A percentile compares a stretch with the other conserved stretches of the same genome.
Evolutionary conservation across 1,140 invertebrate species (phyloP).

Genomic region (Caenorhabditis inopinata): DNA sequence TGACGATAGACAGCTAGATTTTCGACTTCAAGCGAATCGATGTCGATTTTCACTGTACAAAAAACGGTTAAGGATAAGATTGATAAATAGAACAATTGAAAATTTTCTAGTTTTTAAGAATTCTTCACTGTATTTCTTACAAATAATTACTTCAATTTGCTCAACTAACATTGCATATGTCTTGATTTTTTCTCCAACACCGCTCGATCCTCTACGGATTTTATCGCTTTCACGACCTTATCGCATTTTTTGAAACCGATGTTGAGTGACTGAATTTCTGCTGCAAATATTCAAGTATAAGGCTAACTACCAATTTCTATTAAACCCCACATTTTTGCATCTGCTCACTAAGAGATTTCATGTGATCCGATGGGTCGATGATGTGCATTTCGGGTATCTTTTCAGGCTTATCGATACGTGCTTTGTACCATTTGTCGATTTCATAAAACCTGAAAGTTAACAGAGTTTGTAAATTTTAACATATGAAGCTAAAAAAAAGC

Average conservation of each 20-base stretch:
- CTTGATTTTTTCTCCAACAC: slow-evolving; percentile 51
- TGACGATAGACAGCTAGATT: slow-evolving; percentile 75
- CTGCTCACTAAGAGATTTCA: slow-evolving; percentile 40
- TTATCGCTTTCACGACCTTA: background rate
- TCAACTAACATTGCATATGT: slow-evolving; percentile 53
- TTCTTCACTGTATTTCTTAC: background rate
- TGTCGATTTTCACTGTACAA: slow-evolving; percentile 56
- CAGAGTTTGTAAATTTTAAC: background rate
- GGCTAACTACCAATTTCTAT: too few species aligned
- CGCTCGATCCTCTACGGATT: background rate
- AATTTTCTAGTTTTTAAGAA: too few species aligned
- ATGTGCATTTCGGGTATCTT: slow-evolving; percentile 61
- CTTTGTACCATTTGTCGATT: slow-evolving; percentile 63
- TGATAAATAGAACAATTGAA: too few species aligned
- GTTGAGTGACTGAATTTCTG: slow-evolving; percentile 25
- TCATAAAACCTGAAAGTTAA: slow-evolving; percentile 60
- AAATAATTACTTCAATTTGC: background rate
- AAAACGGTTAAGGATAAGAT: background rate
- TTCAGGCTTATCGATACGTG: slow-evolving; percentile 63
- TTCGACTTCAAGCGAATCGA: slow-evolving; percentile 39
- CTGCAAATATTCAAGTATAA: slow-evolving; percentile 29
- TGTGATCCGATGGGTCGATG: slow-evolving; percentile 59
- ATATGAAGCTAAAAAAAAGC: background rate
- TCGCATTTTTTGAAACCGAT: slow-evolving; percentile 39
- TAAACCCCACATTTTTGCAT: slow-evolving; percentile 37